Evolutionary conservation across 1,140 invertebrate species (phyloP).

Genomic region (Goniozus legneri): DNA sequence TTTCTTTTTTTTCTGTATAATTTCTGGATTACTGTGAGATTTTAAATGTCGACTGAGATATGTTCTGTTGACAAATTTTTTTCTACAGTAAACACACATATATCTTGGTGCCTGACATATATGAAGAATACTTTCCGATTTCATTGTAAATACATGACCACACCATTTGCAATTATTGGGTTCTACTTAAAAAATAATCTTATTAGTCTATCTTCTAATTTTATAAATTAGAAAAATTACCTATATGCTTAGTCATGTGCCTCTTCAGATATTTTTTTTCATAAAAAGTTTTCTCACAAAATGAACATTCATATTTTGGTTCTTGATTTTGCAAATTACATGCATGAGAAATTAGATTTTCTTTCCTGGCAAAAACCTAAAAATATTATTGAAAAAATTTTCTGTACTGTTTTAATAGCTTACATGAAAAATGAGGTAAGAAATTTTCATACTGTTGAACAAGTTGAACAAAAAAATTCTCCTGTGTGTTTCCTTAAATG

Average conservation of each 20-base stretch:
- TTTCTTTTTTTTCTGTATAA: conserved; percentile 5
- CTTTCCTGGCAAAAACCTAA: conserved; percentile 25
- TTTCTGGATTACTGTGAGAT: conserved; percentile 11
- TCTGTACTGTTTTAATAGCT: background rate
- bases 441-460: conserved; percentile 20
- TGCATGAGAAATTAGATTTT: conserved; percentile 20
- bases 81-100: conserved; percentile 18
- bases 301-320: conserved; percentile 16
- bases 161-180: conserved; percentile 21
- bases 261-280: conserved; percentile 22
- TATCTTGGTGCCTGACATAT: conserved; percentile 20
- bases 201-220: too few relatives aligned
- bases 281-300: conserved; percentile 22
- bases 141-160: conserved; percentile 10
- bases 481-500: conserved; percentile 54
- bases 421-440: background rate
- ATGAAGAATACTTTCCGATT: conserved; percentile 16
- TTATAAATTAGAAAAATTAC: conserved; percentile 1
- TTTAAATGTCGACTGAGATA: conserved; percentile 21
- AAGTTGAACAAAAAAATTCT: conserved; percentile 43
- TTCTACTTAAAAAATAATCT: conserved; percentile 4
- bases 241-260: conserved; percentile 20
- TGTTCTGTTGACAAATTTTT: conserved; percentile 16
- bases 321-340: conserved; percentile 14
- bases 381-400: too few relatives aligned